Conservation (phyloP, 2,797 vertebrate genomes). For the Galagoides demidoff region DNA sequence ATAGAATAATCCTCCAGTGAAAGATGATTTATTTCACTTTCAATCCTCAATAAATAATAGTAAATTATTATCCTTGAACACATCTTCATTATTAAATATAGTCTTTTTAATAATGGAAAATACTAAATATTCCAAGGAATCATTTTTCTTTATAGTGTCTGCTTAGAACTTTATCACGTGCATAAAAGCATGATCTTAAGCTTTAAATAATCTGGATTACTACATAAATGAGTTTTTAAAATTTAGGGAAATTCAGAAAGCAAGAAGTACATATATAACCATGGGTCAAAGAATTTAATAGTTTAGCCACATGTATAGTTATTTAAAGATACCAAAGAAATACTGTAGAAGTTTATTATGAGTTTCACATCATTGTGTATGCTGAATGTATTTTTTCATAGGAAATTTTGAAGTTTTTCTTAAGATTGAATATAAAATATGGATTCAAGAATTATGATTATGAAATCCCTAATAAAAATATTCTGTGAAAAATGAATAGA, state of each 20-base stretch:
- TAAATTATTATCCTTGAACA: neutral
- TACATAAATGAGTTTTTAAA: neutral
- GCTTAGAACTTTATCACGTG: constrained; percentile 2
- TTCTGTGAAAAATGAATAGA: neutral
- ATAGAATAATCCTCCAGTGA: neutral
- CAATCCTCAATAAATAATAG: neutral
- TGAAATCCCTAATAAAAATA: constrained; percentile 14
- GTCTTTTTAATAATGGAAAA: constrained; percentile 22
- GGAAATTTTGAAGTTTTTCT: constrained; percentile 7
- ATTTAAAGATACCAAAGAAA: neutral
- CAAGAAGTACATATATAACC: neutral
- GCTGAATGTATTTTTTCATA: constrained; percentile 32
- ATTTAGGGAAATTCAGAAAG: constrained; percentile 27
- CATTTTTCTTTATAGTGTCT: neutral
- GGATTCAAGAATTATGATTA: constrained; percentile 23
- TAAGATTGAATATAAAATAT: constrained; percentile 1
- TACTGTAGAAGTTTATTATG: neutral
- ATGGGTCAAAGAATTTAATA: neutral
- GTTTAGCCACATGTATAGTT: neutral
- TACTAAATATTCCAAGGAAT: constrained; percentile 14
- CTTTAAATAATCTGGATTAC: neutral
- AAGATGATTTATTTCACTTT: constrained; percentile 28
- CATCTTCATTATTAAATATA: constrained; percentile 40
- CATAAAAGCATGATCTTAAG: constrained; percentile 5
- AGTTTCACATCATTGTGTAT: neutral